Conservation (phyloP, 2,888 invertebrate species). For the Dicycla oo region DNA sequence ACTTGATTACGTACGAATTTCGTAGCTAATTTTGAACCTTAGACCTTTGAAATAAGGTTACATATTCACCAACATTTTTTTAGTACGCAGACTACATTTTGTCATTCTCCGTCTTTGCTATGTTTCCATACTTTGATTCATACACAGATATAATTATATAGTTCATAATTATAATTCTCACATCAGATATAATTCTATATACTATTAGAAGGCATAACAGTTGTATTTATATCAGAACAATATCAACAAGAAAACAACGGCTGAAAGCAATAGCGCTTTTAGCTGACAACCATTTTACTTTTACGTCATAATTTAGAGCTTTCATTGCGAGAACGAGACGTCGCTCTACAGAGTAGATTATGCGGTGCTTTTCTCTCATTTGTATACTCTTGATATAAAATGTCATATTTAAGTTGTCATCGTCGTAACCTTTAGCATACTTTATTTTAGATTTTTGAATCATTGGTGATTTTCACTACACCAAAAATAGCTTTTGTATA, state of each 20-base stretch:
- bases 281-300: slow-evolving; percentile 13
- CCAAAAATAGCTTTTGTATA: not conserved
- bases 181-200: slow-evolving; percentile 68
- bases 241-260: slow-evolving; percentile 79
- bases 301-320: slow-evolving; percentile 27
- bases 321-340: slow-evolving; percentile 32
- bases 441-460: not conserved
- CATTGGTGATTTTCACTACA: not conserved
- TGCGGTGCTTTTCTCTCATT: slow-evolving; percentile 21
- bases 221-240: slow-evolving; percentile 78
- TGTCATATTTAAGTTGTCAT: not conserved
- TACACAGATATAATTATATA: slow-evolving; percentile 51
- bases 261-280: slow-evolving; percentile 58
- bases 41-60: slow-evolving; percentile 36
- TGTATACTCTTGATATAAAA: slow-evolving; percentile 13
- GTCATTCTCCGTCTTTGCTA: slow-evolving; percentile 8
- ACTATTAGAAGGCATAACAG: slow-evolving; percentile 81
- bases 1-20: slow-evolving; percentile 10
- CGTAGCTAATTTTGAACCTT: slow-evolving; percentile 30
- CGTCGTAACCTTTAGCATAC: not conserved
- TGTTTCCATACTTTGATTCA: slow-evolving; percentile 43
- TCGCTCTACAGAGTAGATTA: slow-evolving; percentile 9
- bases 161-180: slow-evolving; percentile 69
- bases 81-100: slow-evolving; percentile 35
- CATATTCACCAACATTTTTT: slow-evolving; percentile 7